These are phyloP conservation scores for Leucopsar rothschildi DNA, from an alignment of 2,113 vertebrate genomes.

Conservation along the genomic window DNA sequence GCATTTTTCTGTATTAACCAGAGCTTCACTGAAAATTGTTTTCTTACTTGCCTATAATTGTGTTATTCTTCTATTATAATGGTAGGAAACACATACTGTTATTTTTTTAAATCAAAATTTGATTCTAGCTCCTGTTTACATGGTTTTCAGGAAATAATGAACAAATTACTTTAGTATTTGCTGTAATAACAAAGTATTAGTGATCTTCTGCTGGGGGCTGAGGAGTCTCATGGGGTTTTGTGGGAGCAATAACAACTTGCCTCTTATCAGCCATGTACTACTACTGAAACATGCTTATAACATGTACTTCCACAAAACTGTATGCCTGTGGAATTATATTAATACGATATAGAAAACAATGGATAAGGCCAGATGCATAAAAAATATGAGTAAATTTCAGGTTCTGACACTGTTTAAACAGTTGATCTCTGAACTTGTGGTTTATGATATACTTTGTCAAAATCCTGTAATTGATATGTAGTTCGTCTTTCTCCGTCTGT, in stretches of 20 bases:
- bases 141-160: neutral
- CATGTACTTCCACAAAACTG: neutral
- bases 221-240: neutral
- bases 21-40: neutral
- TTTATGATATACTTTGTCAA: slow-evolving; percentile 3
- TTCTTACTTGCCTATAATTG: neutral
- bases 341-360: neutral
- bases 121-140: neutral
- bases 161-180: neutral
- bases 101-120: neutral
- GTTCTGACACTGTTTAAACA: neutral
- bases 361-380: neutral
- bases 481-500: neutral
- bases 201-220: neutral
- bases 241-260: neutral
- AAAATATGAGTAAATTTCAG: neutral
- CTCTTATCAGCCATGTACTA: neutral
- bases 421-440: slow-evolving; percentile 8
- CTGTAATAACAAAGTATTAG: neutral
- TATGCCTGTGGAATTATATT: neutral
- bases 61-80: neutral
- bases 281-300: neutral
- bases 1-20: neutral
- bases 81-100: neutral
- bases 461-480: neutral